Evolutionary conservation across 2,797 vertebrate genomes (phyloP), one percentile per base, ranked within the genome.

Genomic region (Geotrypetes seraphini): DNA sequence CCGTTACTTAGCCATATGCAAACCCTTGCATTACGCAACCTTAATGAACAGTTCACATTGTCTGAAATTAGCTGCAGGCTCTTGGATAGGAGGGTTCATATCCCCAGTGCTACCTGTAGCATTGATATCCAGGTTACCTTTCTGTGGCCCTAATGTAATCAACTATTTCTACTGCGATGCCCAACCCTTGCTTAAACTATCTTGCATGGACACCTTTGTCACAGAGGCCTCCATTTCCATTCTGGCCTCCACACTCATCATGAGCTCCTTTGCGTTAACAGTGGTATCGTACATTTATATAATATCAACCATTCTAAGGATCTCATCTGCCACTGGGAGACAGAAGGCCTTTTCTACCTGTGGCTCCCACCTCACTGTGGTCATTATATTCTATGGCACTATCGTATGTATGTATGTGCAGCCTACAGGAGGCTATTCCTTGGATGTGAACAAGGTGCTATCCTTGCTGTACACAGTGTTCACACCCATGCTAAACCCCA

Each of bases 131-230:
- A 31, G 43, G 7, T 48, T 56, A 12, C 42, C 50, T 5, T 70
- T 56, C 12, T 63, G 62, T 39, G 52, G 54, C 6, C 45, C 62
- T 25, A 69, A 59, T 19, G 2, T 47, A 33, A 46, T 63, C 9
- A 50, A 64, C 16, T 61, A 68, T 27, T 73, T 66, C 42, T 68
- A 70, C 22, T 69, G 66, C 36, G 69, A 73, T 27, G 36, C 4
- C 7, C 52, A 56, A 8, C 62, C 60, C 5, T 39, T 69, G 23
- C 26, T 66, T 9, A 41, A 58, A 28, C 52, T 70, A 5, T 8
- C 66, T 8, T 59, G 60, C 32, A 47, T 45, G 12, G 43, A 58
- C 8, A 68, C 50, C 6, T 41, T 28, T 4, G 31, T 60, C 9
- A 29, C 57, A 6, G 68, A 65, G 8, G 11, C 63, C 16, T 31